phyloP scores from a whole-genome alignment of 2,797 vertebrate species.

The Podarcis lilfordi region DNA sequence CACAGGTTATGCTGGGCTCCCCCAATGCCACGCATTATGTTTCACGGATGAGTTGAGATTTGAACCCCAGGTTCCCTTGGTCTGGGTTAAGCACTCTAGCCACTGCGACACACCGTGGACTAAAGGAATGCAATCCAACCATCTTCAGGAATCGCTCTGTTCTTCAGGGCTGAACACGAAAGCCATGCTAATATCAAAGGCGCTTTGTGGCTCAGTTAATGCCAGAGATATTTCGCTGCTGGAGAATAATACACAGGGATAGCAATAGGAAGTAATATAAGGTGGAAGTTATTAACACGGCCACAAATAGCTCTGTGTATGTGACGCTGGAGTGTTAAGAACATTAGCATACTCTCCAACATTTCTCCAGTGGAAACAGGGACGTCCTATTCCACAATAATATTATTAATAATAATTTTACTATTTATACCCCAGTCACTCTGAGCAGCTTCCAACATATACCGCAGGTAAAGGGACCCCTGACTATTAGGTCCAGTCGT shows the following conservation, averaged over 20 bases:
- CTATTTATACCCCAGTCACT: too few species aligned
- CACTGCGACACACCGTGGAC: not conserved
- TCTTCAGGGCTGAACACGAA: not conserved
- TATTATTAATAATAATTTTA: too few species aligned
- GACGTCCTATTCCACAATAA: too few species aligned
- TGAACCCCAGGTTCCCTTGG: not conserved
- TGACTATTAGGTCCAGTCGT: too few species aligned
- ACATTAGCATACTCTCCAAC: too few species aligned
- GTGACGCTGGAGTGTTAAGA: not conserved
- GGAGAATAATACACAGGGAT: not conserved
- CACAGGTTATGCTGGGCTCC: not conserved
- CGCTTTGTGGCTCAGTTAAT: not conserved
- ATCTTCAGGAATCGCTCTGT: not conserved
- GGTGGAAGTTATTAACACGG: not conserved
- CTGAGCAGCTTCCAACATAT: too few species aligned
- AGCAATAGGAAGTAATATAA: not conserved
- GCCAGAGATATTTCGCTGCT: not conserved
- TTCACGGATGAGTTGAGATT: not conserved
- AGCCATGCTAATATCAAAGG: not conserved
- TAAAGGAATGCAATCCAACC: not conserved
- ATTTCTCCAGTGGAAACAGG: too few species aligned
- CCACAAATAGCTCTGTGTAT: not conserved
- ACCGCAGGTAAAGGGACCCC: too few species aligned
- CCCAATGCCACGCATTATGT: too few species aligned
- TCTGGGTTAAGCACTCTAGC: not conserved